Evolutionary conservation across 2,113 vertebrate genomes (phyloP), one percentile per base, ranked within the genome.

Genomic region (Rhea pennata): DNA sequence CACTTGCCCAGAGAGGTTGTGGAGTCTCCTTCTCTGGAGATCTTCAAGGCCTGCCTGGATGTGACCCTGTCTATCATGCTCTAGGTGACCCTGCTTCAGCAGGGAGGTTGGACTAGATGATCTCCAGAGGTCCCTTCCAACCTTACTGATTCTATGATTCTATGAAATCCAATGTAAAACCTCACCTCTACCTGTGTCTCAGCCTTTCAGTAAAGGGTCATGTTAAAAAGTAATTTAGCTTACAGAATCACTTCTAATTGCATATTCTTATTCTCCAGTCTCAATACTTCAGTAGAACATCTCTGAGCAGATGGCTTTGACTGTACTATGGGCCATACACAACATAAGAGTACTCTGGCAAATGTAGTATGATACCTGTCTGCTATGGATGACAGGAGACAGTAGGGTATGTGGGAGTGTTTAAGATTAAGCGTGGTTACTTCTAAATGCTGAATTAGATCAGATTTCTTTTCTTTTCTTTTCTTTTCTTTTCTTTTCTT

Each of bases 281-380:
- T 90, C 81, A 93, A 69, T 93, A 94, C 79, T 96, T 93, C 78
- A 88, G 59, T 58, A 88, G 71, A 95, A 85, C 88, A 81, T 95
- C 79, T 90, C 84, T 95, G 93, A 96, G 96, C 96, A 97, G 95
- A 96, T 96, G 96, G 91, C 95, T 95, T 91, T 95, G 89, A 95
- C 91, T 97, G 51, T 94, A 96, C 75, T 75, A 96, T 91, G 94
- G 96, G 91, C 91, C 96, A 87, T 93, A 92, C 90, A 97, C 90
- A 85, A 84, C 83, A 92, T 59, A 95, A 93, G 83, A 94, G 88
- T 92, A 94, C 82, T 95, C 93, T 97, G 96, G 92, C 94, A 96
- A 93, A 95, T 86, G 91, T 90, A 95, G 95, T 93, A 93, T 90
- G 89, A 82, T 95, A 89, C 93, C 92, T 97, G 94, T 95, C 95